Percentiles rank a stretch among this genome's conserved stretches.
These are phyloP conservation scores for Hedychridium roseum DNA, from an alignment of 2,888 invertebrate genomes.

Conservation along the genomic window DNA sequence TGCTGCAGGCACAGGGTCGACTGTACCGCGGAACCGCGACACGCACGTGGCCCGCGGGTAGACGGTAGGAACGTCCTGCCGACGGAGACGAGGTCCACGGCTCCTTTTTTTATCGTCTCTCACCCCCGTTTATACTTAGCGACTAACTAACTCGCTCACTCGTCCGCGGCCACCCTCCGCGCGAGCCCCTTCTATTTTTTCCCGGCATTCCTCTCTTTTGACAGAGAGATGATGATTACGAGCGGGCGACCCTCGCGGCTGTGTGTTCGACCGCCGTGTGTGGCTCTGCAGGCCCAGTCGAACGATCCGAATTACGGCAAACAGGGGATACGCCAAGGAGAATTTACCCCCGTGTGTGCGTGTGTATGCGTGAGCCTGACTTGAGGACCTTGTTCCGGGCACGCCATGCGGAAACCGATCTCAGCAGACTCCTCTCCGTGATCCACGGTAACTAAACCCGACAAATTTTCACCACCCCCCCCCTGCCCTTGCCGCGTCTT, in stretches of 20 bases:
- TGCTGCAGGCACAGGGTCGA: conserved; percentile 9
- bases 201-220: too few species aligned
- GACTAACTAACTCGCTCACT: too few species aligned
- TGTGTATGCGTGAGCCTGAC: conserved; percentile 13
- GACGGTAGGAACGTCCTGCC: too few species aligned
- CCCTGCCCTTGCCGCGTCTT: conserved; percentile 37
- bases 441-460: conserved; percentile 39
- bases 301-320: too few species aligned
- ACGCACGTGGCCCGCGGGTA: not conserved
- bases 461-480: conserved; percentile 30
- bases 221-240: too few species aligned
- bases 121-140: too few species aligned
- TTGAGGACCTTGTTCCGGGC: conserved; percentile 37
- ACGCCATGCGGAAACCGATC: conserved; percentile 46
- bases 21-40: too few species aligned
- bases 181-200: not conserved
- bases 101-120: conserved; percentile 23
- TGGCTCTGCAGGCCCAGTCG: too few species aligned
- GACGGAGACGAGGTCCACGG: conserved; percentile 23
- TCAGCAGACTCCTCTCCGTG: conserved; percentile 27
- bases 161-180: not conserved
- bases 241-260: too few species aligned
- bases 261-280: conserved; percentile 9
- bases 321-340: conserved; percentile 1
- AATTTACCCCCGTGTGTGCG: too few species aligned